Conservation (phyloP, 2,113 vertebrate genomes). For the Rhinolophus sinicus region DNA sequence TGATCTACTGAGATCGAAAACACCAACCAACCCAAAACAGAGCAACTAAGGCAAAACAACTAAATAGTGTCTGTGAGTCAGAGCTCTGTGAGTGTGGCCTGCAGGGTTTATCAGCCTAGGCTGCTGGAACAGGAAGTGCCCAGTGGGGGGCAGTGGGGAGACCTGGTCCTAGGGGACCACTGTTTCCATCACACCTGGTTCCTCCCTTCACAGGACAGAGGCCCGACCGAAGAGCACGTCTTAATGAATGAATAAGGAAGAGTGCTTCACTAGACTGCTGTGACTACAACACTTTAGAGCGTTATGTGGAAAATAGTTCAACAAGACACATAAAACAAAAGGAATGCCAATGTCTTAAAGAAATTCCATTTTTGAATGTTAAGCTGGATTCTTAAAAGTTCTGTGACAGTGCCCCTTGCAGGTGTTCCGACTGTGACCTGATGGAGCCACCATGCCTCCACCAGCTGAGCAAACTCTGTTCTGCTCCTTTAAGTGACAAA, state of each 20-base stretch:
- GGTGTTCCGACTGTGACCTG: neutral
- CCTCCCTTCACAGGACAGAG: neutral
- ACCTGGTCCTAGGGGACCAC: neutral
- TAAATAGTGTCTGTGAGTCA: neutral
- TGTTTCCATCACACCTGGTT: fast-evolving
- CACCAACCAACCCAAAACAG: neutral
- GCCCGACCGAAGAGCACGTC: neutral
- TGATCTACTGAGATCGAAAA: neutral
- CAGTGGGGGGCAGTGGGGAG: fast-evolving
- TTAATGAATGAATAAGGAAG: fast-evolving
- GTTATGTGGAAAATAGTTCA: neutral
- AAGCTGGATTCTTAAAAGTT: fast-evolving
- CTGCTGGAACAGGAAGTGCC: fast-evolving
- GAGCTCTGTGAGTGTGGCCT: fast-evolving
- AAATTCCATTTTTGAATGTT: neutral
- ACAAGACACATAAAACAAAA: neutral
- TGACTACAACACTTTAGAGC: fast-evolving
- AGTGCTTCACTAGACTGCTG: fast-evolving
- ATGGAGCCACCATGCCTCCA: neutral
- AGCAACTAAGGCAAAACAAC: too few species aligned
- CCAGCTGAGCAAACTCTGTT: neutral
- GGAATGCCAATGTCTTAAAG: neutral
- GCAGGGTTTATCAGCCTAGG: fast-evolving
- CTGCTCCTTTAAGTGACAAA: neutral
- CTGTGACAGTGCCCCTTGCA: neutral